phyloP scores from a whole-genome alignment of 1,140 invertebrate genomes.

The Drosophila orosa region DNA sequence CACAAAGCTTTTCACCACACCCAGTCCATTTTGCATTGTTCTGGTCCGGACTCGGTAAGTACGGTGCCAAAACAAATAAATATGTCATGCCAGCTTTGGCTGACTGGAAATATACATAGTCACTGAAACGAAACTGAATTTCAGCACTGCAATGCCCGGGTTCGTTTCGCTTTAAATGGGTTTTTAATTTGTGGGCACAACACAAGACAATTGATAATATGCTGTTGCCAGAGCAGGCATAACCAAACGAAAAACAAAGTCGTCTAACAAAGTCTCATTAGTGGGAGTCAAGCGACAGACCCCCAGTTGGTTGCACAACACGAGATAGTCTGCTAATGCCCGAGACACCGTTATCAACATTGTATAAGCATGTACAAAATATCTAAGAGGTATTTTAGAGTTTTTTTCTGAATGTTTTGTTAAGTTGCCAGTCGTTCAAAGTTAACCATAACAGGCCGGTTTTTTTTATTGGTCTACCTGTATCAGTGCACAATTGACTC shows the following conservation, averaged over 20 bases:
- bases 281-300: neutral
- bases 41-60: constrained; percentile 9
- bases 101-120: constrained; percentile 16
- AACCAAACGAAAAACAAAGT: constrained; percentile 2
- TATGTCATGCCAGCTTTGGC: constrained; percentile 1
- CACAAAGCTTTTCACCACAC: constrained; percentile 51
- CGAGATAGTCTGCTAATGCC: neutral
- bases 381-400: neutral
- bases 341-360: neutral
- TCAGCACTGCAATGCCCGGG: constrained; percentile 3
- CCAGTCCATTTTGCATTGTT: constrained; percentile 42
- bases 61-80: constrained; percentile 9
- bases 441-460: neutral
- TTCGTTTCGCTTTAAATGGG: constrained; percentile 26
- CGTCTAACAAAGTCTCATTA: constrained; percentile 20
- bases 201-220: constrained; percentile 17
- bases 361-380: neutral
- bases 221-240: neutral
- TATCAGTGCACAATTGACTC: no score
- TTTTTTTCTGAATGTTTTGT: neutral
- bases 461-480: no score
- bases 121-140: constrained; percentile 28
- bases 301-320: neutral
- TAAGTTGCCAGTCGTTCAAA: neutral
- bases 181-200: constrained; percentile 40